Evolutionary conservation across 2,797 vertebrate species (phyloP).

Genomic region (Aplochiton taeniatus): DNA sequence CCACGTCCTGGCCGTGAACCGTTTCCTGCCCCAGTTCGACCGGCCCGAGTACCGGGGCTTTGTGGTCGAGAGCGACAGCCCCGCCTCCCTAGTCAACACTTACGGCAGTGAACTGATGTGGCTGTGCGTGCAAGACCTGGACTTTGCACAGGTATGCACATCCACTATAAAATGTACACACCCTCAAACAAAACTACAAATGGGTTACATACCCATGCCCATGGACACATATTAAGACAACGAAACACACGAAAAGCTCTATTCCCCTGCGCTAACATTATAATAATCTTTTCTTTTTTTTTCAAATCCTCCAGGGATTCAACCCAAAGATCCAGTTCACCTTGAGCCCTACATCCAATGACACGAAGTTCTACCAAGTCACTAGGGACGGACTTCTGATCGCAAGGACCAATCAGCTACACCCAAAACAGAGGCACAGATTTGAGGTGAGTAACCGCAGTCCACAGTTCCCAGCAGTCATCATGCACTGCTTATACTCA

Average conservation of each 20-base stretch:
- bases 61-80: conserved; percentile 56
- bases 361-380: conserved; percentile 72
- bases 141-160: conserved; percentile 75
- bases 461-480: too few species aligned
- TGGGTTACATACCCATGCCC: conserved; percentile 1
- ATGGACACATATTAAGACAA: neutral
- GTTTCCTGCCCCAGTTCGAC: conserved; percentile 71
- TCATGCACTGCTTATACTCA: too few species aligned
- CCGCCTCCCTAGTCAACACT: conserved; percentile 74
- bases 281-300: neutral
- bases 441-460: conserved; percentile 68
- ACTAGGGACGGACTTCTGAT: conserved; percentile 76
- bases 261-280: too few species aligned
- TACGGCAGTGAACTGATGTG: conserved; percentile 72
- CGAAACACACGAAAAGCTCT: conserved; percentile 1
- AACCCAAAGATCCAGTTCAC: conserved; percentile 77
- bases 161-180: neutral
- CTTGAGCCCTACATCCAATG: conserved; percentile 65
- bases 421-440: conserved; percentile 64
- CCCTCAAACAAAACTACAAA: conserved; percentile 13
- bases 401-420: conserved; percentile 64
- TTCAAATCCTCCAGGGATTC: conserved; percentile 59
- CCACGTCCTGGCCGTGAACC: conserved; percentile 73
- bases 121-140: conserved; percentile 72
- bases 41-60: conserved; percentile 71